Evolutionary conservation across 2,888 invertebrate species (phyloP).

Genomic region (Drymonia ruficornis): DNA sequence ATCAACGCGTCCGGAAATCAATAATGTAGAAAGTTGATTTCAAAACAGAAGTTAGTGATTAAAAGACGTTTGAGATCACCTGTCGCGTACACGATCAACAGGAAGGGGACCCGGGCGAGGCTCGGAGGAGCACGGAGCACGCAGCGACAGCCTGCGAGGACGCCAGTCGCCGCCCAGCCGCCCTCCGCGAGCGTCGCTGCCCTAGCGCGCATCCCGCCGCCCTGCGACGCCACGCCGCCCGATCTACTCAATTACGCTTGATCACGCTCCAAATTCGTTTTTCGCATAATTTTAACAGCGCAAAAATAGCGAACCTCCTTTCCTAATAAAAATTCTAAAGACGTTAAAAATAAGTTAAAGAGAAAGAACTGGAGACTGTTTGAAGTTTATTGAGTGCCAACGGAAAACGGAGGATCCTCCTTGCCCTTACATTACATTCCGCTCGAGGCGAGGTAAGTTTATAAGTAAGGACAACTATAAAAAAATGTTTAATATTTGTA

Average conservation of each 20-base stretch:
- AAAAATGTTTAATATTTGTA: constrained; percentile 14
- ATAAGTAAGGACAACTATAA: constrained; percentile 33
- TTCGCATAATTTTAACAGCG: constrained; percentile 26
- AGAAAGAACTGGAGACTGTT: constrained; percentile 38
- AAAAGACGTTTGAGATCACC: constrained; percentile 66
- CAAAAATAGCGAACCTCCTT: constrained; percentile 27
- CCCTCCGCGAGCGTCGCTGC: constrained; percentile 64
- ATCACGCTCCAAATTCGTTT: constrained; percentile 40
- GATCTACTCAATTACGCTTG: constrained; percentile 45
- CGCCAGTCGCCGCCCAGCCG: constrained; percentile 80
- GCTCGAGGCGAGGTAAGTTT: constrained; percentile 69
- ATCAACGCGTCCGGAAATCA: constrained; percentile 26
- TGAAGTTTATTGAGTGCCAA: constrained; percentile 62
- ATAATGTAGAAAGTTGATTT: constrained; percentile 39
- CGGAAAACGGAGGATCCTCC: constrained; percentile 54
- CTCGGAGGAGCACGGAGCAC: constrained; percentile 59
- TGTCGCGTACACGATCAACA: constrained; percentile 80
- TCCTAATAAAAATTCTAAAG: constrained; percentile 29
- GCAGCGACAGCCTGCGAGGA: constrained; percentile 48
- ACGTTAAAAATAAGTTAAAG: constrained; percentile 36
- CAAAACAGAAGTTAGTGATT: constrained; percentile 51
- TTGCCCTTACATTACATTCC: constrained; percentile 52
- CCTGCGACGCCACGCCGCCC: constrained; percentile 38
- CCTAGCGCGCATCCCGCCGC: constrained; percentile 42
- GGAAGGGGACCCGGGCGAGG: constrained; percentile 75